Evolutionary conservation across 1,140 invertebrate genomes (phyloP), one percentile per base, ranked within the genome.

Genomic region (Aphelenchoides fujianensis): DNA sequence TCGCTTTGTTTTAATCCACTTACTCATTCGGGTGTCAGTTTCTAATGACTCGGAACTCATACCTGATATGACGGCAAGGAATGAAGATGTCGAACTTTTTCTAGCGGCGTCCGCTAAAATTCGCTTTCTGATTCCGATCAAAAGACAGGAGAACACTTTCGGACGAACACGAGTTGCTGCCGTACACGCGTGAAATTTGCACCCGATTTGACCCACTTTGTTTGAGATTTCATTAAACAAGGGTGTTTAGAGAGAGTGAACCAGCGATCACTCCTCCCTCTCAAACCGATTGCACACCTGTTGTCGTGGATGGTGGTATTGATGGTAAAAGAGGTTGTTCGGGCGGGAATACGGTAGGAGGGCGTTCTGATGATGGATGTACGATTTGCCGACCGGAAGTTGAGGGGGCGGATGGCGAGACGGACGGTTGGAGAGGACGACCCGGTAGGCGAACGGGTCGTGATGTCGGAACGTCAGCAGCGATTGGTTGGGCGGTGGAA

Each of bases 61-160:
- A 83, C 81, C 74, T 83, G 82, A 76, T 83, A 83, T 36, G 81
- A 78, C 30, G 82, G 83, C 54, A 83, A 66, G 41, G 83, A 79
- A 67, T 83, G 82, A 35, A 84, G 57, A 57, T 83, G 82, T 41
- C 83, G 74, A 31, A 75, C 72, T 73, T 84, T 83, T 61, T 84
- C 82, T 78, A 84, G 68, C 53, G 80, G 83, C 54, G 79, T 71
- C 34, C 82, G 69, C 82, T 83, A 68, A 78, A 83, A 82, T 62
- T 69, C 28, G 19, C 16, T 5, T 31, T 64, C 19, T n/a, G 19
- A 54, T 64, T 64, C 19, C 31, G 5, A n/a, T n/a, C n/a, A n/a
- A n/a, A n/a, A n/a, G n/a, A n/a, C n/a, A n/a, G n/a, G n/a, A n/a
- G n/a, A 41, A 61, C 12, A 64, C 19, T 64, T 53, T 64, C 41